phyloP scores from a whole-genome alignment of 2,113 vertebrate genomes.

The Forbesichthys papilliferus region DNA sequence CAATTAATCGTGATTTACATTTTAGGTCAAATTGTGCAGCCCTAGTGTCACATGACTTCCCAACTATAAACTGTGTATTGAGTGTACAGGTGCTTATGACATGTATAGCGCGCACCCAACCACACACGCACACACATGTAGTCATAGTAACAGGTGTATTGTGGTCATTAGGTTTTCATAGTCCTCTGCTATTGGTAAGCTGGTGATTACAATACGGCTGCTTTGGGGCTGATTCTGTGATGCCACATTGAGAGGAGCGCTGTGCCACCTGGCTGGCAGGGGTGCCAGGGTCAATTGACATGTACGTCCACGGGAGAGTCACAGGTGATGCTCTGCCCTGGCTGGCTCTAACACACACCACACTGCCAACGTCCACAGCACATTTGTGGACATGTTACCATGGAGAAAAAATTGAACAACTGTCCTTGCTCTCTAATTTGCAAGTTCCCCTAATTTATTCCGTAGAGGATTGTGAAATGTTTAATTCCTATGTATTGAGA shows the following conservation, averaged over 20 bases:
- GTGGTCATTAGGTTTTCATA: conserved; percentile 46
- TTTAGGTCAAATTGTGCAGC: too few relatives aligned
- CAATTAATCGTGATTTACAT: too few relatives aligned
- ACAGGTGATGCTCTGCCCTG: conserved; percentile 47
- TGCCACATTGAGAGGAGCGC: conserved; percentile 47
- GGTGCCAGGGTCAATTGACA: conserved; percentile 59
- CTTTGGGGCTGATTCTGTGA: conserved; percentile 45
- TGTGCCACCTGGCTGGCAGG: conserved; percentile 34
- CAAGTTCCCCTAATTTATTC: too few relatives aligned
- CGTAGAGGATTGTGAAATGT: too few relatives aligned
- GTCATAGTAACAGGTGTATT: not conserved
- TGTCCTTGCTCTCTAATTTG: too few relatives aligned
- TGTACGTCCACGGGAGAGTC: conserved; percentile 53
- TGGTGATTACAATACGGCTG: conserved; percentile 48
- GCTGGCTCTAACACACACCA: not conserved
- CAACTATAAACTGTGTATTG: not conserved
- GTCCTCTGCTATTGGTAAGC: conserved; percentile 56
- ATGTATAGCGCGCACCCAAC: not conserved
- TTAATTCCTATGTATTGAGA: too few relatives aligned
- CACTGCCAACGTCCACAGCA: not conserved
- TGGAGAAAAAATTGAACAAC: not conserved
- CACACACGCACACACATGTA: not conserved
- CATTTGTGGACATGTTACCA: not conserved
- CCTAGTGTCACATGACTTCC: not conserved
- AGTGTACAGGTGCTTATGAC: not conserved